Conservation (phyloP, 2,797 vertebrate species). For the Microcaecilia unicolor region DNA sequence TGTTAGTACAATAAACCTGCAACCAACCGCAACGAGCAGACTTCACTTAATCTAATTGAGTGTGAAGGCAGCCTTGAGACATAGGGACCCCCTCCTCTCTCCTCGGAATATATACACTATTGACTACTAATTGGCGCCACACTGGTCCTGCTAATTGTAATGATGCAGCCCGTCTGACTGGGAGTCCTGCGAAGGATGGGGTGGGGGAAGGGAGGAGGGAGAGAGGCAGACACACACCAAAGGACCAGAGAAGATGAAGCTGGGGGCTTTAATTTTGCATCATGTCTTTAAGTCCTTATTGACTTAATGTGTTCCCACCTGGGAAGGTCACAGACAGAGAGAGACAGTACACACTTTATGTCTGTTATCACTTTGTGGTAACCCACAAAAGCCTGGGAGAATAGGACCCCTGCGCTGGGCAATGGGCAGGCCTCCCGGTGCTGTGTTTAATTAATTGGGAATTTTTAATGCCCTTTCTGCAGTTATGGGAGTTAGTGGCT, state of each 20-base stretch:
- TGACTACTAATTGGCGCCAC: conserved; percentile 75
- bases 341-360: conserved; percentile 22
- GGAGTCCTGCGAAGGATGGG: conserved; percentile 35
- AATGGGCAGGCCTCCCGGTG: conserved; percentile 21
- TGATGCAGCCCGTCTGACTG: conserved; percentile 60
- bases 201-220: conserved; percentile 18
- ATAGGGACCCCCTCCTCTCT: conserved; percentile 38
- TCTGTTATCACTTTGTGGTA: conserved; percentile 49
- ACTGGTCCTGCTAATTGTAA: conserved; percentile 69
- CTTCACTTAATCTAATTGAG: conserved; percentile 73
- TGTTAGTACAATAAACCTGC: conserved; percentile 58
- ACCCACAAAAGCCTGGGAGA: conserved; percentile 44
- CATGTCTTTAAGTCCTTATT: conserved; percentile 56
- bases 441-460: conserved; percentile 57
- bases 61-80: conserved; percentile 72
- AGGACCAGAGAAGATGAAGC: conserved; percentile 49
- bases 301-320: too few relatives aligned
- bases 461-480: conserved; percentile 34
- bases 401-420: conserved; percentile 14
- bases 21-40: conserved; percentile 51
- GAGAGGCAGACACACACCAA: conserved; percentile 25
- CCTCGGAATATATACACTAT: conserved; percentile 59
- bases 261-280: conserved; percentile 55
- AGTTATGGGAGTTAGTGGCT: too few relatives aligned
- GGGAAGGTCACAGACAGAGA: conserved; percentile 18